These are phyloP conservation scores for Coelinius sp. DNA, from an alignment of 2,888 invertebrate species.

Conservation along the genomic window DNA sequence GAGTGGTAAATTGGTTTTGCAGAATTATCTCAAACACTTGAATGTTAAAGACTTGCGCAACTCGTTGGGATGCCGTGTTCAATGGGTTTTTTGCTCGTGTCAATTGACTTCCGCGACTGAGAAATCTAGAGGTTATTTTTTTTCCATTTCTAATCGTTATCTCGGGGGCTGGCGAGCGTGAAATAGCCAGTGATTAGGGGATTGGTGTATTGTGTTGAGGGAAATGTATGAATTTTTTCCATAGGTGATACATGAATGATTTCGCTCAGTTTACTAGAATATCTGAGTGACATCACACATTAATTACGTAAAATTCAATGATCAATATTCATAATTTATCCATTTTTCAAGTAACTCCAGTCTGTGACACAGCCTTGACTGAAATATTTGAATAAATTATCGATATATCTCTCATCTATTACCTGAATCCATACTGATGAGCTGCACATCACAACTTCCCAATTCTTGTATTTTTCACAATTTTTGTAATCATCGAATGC, in stretches of 20 bases:
- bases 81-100: conserved; percentile 28
- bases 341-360: background rate
- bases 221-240: too few species aligned
- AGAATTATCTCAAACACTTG: background rate
- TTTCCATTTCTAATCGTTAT: background rate
- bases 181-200: conserved; percentile 16
- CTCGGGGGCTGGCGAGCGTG: conserved; percentile 13
- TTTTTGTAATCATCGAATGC: background rate
- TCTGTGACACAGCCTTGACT: background rate
- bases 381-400: background rate
- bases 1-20: background rate
- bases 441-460: background rate
- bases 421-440: background rate
- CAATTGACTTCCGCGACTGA: background rate
- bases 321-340: background rate
- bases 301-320: conserved; percentile 1
- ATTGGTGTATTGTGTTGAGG: background rate
- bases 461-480: background rate
- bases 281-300: background rate
- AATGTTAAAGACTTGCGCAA: conserved; percentile 5
- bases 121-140: background rate
- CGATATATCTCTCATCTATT: background rate
- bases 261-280: background rate
- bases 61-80: background rate
- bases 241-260: too few species aligned